A percentile compares a stretch with the other conserved stretches of the same genome.
phyloP scores from a whole-genome alignment of 2,797 vertebrate species.

The Toxotes lorentzi region DNA sequence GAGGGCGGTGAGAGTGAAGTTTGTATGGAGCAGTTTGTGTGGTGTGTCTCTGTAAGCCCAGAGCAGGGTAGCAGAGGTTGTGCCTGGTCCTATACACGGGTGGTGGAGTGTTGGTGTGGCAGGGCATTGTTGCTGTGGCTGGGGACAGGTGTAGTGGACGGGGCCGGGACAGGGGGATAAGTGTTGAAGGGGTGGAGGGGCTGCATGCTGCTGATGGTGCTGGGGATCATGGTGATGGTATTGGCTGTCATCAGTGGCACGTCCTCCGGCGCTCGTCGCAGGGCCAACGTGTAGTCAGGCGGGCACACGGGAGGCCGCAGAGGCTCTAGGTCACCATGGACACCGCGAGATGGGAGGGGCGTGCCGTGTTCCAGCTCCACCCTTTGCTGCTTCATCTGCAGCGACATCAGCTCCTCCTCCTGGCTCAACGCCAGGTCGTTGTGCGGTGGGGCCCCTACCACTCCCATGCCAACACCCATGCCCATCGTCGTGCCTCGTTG shows the following conservation, averaged over 20 bases:
- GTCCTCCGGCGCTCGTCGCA: slow-evolving; percentile 93
- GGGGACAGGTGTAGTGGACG: slow-evolving; percentile 81
- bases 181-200: slow-evolving; percentile 93
- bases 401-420: slow-evolving; percentile 94
- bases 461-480: slow-evolving; percentile 79
- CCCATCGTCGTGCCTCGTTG: slow-evolving; percentile 85
- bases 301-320: slow-evolving; percentile 90
- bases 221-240: slow-evolving; percentile 93
- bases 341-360: slow-evolving; percentile 82
- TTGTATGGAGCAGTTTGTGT: slow-evolving; percentile 75
- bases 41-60: slow-evolving; percentile 73
- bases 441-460: slow-evolving; percentile 83
- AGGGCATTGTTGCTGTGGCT: slow-evolving; percentile 93
- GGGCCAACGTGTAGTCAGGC: slow-evolving; percentile 94
- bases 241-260: slow-evolving; percentile 92
- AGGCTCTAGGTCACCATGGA: slow-evolving; percentile 87
- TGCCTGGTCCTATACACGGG: slow-evolving; percentile 91
- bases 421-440: slow-evolving; percentile 91
- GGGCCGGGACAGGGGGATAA: slow-evolving; percentile 88
- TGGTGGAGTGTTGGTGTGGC: slow-evolving; percentile 96
- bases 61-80: slow-evolving; percentile 69
- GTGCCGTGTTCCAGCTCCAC: slow-evolving; percentile 88
- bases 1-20: slow-evolving; percentile 48
- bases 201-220: slow-evolving; percentile 90
- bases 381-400: slow-evolving; percentile 92